A percentile compares a stretch with the other conserved stretches of the same genome.
Evolutionary conservation across 2,113 vertebrate species (phyloP).

Genomic region (Girardinichthys multiradiatus): DNA sequence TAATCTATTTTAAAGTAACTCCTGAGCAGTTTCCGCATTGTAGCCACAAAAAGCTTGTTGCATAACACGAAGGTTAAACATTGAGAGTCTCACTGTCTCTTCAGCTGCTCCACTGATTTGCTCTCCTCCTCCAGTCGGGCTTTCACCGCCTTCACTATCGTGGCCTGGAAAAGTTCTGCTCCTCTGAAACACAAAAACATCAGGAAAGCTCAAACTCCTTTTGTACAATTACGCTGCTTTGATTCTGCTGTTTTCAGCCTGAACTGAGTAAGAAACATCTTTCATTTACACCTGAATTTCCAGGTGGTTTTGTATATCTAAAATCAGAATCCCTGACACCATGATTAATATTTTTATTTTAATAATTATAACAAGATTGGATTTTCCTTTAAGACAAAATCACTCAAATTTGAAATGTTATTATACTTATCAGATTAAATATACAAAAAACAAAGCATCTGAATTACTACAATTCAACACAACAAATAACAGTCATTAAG

Average conservation of each 20-base stretch:
- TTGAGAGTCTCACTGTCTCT: constrained; percentile 91
- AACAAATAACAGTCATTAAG: not conserved
- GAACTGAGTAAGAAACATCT: not conserved
- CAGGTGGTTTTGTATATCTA: not conserved
- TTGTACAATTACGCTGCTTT: not conserved
- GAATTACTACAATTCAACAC: not conserved
- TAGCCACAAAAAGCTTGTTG: not conserved
- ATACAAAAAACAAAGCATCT: not conserved
- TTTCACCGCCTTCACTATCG: constrained; percentile 96
- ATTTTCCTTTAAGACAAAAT: not conserved
- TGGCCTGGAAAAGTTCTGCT: constrained; percentile 97
- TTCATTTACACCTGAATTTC: not conserved
- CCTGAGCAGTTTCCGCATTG: not conserved
- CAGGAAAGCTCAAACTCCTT: not conserved
- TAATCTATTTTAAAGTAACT: not conserved
- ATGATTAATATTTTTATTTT: not conserved
- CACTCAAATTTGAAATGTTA: not conserved
- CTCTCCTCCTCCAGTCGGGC: constrained; percentile 96
- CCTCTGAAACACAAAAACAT: constrained; percentile 82
- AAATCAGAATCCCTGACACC: not conserved
- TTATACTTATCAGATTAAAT: not conserved
- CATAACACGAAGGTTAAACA: constrained; percentile 19
- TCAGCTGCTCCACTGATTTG: constrained; percentile 98
- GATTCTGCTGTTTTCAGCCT: not conserved
- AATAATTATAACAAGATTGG: too few relatives aligned